Percentiles rank a stretch among this genome's conserved stretches.
phyloP scores from a whole-genome alignment of 2,888 invertebrate genomes.

The Allolobophora icterica region DNA sequence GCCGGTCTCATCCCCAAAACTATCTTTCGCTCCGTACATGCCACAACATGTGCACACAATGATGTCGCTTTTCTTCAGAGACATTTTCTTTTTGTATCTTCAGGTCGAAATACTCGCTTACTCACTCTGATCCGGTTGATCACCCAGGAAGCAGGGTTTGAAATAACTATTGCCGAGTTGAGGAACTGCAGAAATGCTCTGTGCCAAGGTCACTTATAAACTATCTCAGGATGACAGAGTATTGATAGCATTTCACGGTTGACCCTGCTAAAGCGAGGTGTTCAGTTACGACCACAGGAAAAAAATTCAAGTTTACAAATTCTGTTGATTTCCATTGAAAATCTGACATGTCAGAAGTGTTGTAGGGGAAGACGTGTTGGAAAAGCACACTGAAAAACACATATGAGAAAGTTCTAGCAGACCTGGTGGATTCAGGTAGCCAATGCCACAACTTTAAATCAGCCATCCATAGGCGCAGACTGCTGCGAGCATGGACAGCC shows the following conservation, averaged over 20 bases:
- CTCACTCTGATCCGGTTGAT: background rate
- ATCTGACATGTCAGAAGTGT: background rate
- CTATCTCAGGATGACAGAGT: background rate
- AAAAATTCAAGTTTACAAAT: background rate
- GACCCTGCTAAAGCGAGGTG: background rate
- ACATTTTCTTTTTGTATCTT: no score
- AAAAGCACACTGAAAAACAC: background rate
- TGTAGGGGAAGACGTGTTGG: no score
- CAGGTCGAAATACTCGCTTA: no score
- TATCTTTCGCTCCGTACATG: no score
- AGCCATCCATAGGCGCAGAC: background rate
- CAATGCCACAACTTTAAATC: slow-evolving; percentile 1
- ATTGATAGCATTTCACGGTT: background rate
- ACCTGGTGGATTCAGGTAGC: background rate
- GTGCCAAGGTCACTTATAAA: background rate
- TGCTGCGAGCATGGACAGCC: background rate
- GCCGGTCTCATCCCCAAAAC: no score
- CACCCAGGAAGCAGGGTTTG: background rate
- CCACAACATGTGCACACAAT: no score
- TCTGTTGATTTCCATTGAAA: background rate
- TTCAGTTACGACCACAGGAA: background rate
- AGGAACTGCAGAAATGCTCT: background rate
- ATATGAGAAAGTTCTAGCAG: background rate
- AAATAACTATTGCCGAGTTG: background rate
- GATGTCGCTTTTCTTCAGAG: no score